Evolutionary conservation across 2,888 invertebrate genomes (phyloP).

Genomic region (Prosapia bicincta): DNA sequence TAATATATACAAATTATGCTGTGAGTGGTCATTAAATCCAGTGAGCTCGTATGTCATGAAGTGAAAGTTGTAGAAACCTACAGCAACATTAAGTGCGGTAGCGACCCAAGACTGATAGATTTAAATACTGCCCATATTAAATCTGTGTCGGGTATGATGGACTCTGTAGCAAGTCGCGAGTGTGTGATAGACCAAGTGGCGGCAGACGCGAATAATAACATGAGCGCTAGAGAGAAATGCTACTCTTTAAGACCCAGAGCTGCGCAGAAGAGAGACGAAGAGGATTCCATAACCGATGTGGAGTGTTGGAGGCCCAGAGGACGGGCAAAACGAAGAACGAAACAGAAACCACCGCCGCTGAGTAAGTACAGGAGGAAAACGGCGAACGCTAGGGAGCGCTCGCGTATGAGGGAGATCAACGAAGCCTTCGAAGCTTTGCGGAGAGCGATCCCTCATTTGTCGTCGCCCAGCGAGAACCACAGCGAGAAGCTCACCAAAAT

Average conservation of each 20-base stretch:
- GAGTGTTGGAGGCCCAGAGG: constrained; percentile 43
- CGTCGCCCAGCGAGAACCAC: constrained; percentile 49
- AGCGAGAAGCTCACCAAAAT: constrained; percentile 86
- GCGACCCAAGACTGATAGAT: not conserved
- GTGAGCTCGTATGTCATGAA: not conserved
- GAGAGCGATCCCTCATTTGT: constrained; percentile 63
- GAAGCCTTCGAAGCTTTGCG: constrained; percentile 79
- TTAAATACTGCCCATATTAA: not conserved
- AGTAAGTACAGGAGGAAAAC: constrained; percentile 88
- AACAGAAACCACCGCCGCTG: constrained; percentile 63
- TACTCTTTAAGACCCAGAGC: constrained; percentile 64
- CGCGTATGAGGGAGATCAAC: constrained; percentile 87
- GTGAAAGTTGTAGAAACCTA: not conserved
- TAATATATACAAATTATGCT: not conserved
- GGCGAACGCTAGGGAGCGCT: constrained; percentile 83
- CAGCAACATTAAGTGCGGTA: not conserved
- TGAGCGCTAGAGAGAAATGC: constrained; percentile 48
- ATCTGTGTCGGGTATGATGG: not conserved
- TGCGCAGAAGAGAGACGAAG: constrained; percentile 43
- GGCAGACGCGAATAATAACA: constrained; percentile 22
- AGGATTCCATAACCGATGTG: constrained; percentile 33
- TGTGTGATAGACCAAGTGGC: not conserved
- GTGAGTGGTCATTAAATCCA: not conserved
- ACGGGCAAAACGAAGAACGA: constrained; percentile 44
- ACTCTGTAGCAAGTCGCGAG: not conserved